A percentile compares a stretch with the other conserved stretches of the same genome.
Conservation (phyloP, 92 coral and sea anemone genomes). For the Isaurus tuberculatus region DNA sequence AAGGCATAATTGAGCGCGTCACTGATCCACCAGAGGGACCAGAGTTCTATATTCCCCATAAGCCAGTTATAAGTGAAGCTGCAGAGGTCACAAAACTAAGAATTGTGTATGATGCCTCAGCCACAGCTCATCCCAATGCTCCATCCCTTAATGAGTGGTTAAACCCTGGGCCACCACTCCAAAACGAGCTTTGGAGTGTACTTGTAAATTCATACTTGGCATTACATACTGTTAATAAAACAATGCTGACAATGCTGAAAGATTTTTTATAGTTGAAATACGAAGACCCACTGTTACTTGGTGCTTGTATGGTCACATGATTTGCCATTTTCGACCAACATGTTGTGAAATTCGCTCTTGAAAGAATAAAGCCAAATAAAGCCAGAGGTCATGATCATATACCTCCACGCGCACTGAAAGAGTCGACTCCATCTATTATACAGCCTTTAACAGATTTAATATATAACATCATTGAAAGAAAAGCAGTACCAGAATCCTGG, state of each 20-base stretch:
- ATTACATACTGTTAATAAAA: no score
- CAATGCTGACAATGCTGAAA: no score
- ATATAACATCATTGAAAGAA: conserved; percentile 11
- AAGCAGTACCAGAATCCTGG: conserved; percentile 42
- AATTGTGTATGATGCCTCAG: background rate
- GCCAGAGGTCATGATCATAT: conserved; percentile 16
- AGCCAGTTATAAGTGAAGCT: background rate
- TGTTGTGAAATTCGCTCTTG: background rate
- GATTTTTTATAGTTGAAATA: no score
- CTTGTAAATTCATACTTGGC: background rate
- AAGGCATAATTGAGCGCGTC: background rate
- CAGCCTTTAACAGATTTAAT: conserved; percentile 21
- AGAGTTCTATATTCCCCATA: background rate
- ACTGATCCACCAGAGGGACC: background rate
- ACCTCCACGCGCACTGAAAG: conserved; percentile 10
- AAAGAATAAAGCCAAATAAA: no score
- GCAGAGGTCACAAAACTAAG: background rate
- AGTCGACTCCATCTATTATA: background rate
- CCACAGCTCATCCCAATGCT: background rate
- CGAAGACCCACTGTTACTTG: no score
- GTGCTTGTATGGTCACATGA: no score
- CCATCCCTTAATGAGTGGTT: background rate
- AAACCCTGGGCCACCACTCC: background rate
- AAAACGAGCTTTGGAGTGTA: background rate
- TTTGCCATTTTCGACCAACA: background rate